Evolutionary conservation across 2,113 vertebrate species (phyloP), one percentile per base, ranked within the genome.

Genomic region (Ancistrus triradiatus): DNA sequence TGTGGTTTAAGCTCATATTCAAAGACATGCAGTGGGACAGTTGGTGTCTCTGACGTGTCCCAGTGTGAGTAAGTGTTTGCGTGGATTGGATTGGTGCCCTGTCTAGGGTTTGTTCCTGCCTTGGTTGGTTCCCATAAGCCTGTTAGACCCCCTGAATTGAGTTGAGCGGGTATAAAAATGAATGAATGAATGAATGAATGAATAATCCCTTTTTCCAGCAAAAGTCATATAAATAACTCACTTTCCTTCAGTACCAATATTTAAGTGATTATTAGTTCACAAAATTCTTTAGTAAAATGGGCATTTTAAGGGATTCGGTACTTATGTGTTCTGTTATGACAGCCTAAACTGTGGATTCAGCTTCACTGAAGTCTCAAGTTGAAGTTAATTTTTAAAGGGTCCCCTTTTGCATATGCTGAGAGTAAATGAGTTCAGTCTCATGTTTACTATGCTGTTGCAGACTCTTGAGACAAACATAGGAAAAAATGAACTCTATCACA

Each of bases 381-480:
- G 14, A 40, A 43, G 22, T 44, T 35, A 3, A 44, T 44, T 40
- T 50, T 50, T 63, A 69, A 48, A 49, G n/a, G 38, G 47, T 33
- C 44, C 43, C 18, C 42, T 19, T 4, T n/a, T 48, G 18, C 19
- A 60, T 60, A 35, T 18, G 18, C 7, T 33, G 28, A 48, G 22
- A 35, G 27, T 47, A 24, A 60, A 48, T 60, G 43, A 60, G 43
- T 33, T 48, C 15, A 15, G 43, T 60, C 11, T 47, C 17, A 22
- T 59, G 27, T 18, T 19, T 59, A 44, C 40, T 31, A 46, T n/a
- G 43, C 43, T 22, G 7, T 59, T 46, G 10, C 17, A 19, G 11
- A 18, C 40, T 28, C 25, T 18, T 15, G 17, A 48, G 43, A 24
- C 27, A 31, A 47, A 48, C 43, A 46, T 17, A 14, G 27, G 15